These are phyloP conservation scores for Desmodus rotundus DNA, from an alignment of 2,113 vertebrate genomes.

Conservation along the genomic window DNA sequence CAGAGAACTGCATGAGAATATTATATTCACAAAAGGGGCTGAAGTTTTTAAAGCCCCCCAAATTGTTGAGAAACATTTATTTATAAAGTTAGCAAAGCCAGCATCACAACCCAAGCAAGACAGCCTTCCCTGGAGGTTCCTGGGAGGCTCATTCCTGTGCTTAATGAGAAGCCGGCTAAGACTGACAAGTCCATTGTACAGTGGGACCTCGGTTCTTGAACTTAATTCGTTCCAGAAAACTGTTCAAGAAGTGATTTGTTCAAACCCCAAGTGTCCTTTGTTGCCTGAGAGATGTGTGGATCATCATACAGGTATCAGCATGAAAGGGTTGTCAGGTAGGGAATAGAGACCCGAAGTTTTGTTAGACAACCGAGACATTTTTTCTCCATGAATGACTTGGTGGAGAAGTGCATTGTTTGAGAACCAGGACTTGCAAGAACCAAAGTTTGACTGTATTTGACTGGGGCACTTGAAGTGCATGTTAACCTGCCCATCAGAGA, in stretches of 20 bases:
- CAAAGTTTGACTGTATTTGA: neutral
- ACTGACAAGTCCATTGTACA: neutral
- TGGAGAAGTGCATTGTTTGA: too few relatives aligned
- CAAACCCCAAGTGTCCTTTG: too few relatives aligned
- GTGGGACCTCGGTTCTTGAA: too few relatives aligned
- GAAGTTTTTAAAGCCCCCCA: neutral
- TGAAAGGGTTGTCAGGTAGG: too few relatives aligned
- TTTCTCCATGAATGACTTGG: too few relatives aligned
- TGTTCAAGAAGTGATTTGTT: too few relatives aligned
- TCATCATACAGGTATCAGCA: too few relatives aligned
- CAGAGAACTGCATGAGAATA: neutral
- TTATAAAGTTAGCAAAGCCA: conserved; percentile 10
- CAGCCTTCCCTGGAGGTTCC: neutral
- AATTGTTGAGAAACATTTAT: neutral
- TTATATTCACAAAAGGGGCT: neutral
- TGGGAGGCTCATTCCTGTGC: neutral
- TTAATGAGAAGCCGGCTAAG: neutral
- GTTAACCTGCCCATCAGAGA: conserved; percentile 11
- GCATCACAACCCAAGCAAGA: neutral
- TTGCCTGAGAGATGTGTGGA: too few relatives aligned
- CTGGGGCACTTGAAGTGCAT: conserved; percentile 17
- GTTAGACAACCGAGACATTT: too few relatives aligned
- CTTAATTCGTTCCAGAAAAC: too few relatives aligned
- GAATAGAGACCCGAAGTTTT: too few relatives aligned
- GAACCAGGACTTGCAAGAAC: too few relatives aligned